Percentiles rank a stretch among this genome's conserved stretches.
These are phyloP conservation scores for Chiridota heheva DNA, from an alignment of 35 echinoderm and acorn worm species.

Conservation along the genomic window DNA sequence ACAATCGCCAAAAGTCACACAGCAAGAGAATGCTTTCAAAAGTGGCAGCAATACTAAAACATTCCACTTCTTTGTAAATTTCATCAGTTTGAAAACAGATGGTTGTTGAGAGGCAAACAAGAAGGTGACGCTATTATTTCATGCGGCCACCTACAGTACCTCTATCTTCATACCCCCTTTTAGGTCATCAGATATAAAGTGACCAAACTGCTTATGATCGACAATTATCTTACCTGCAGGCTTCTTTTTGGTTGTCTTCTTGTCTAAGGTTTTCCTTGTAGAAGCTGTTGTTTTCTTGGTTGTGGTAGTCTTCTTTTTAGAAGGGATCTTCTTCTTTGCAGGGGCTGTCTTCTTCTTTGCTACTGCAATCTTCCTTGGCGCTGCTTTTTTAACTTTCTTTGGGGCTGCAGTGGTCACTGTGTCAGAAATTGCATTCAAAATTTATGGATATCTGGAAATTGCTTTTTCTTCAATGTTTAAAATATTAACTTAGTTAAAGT, in stretches of 20 bases:
- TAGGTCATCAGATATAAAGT: not conserved
- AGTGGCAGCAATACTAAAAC: no score
- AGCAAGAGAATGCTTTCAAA: no score
- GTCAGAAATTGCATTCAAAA: not conserved
- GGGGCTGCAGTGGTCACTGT: not conserved
- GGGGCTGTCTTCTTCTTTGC: conserved; percentile 3
- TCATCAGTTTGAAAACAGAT: no score
- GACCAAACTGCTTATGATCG: not conserved
- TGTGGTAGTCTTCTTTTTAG: conserved; percentile 4
- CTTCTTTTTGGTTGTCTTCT: conserved; percentile 16
- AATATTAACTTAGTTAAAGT: no score
- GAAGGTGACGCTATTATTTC: no score
- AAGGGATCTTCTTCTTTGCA: conserved; percentile 19
- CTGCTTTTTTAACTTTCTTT: conserved; percentile 6
- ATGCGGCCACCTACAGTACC: no score
- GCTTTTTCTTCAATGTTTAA: no score
- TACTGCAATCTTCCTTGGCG: not conserved
- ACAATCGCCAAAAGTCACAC: no score
- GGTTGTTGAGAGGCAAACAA: no score
- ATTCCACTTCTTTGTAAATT: no score
- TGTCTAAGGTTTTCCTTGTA: not conserved
- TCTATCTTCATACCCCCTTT: not conserved
- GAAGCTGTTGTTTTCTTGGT: conserved; percentile 17
- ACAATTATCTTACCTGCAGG: not conserved
- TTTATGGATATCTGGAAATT: conserved; percentile 3